These are phyloP conservation scores for Ormyrus thymus DNA, from an alignment of 2,888 invertebrate genomes.

Conservation along the genomic window DNA sequence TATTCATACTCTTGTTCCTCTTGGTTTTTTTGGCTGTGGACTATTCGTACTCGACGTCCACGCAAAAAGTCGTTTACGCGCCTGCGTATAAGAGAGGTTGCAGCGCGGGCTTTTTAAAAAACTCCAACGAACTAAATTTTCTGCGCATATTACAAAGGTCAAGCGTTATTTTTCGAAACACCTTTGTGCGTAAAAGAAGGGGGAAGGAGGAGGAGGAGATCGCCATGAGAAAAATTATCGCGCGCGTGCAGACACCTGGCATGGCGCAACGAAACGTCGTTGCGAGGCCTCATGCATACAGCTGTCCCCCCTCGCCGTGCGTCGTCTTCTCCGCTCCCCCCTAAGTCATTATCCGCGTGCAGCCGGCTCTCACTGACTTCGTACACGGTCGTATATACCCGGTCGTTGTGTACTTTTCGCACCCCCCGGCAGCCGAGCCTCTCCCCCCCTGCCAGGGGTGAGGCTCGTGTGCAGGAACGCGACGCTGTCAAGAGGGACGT, in stretches of 20 bases:
- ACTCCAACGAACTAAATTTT: not conserved
- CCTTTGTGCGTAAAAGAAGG: constrained; percentile 8
- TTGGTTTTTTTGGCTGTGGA: not conserved
- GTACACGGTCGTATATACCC: constrained; percentile 1
- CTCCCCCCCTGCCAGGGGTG: too few species aligned
- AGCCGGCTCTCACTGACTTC: constrained; percentile 9
- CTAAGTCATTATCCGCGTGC: constrained; percentile 1
- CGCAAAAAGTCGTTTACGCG: not conserved
- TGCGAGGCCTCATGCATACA: constrained; percentile 18
- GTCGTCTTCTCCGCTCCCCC: not conserved
- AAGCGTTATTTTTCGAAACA: not conserved
- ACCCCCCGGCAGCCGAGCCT: not conserved
- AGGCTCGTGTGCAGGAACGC: too few species aligned
- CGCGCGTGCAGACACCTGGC: constrained; percentile 42
- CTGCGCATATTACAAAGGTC: too few species aligned
- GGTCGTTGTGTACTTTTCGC: not conserved
- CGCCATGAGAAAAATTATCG: constrained; percentile 32
- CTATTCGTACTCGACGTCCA: not conserved
- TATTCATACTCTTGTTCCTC: not conserved
- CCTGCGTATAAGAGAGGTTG: not conserved
- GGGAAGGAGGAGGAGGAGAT: not conserved
- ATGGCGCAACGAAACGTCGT: constrained; percentile 24
- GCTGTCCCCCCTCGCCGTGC: constrained; percentile 41
- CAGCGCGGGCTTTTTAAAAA: constrained; percentile 25
- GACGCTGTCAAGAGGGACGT: too few species aligned